These are phyloP conservation scores for Drosophila dunni DNA, from an alignment of 1,140 invertebrate species.

Conservation along the genomic window DNA sequence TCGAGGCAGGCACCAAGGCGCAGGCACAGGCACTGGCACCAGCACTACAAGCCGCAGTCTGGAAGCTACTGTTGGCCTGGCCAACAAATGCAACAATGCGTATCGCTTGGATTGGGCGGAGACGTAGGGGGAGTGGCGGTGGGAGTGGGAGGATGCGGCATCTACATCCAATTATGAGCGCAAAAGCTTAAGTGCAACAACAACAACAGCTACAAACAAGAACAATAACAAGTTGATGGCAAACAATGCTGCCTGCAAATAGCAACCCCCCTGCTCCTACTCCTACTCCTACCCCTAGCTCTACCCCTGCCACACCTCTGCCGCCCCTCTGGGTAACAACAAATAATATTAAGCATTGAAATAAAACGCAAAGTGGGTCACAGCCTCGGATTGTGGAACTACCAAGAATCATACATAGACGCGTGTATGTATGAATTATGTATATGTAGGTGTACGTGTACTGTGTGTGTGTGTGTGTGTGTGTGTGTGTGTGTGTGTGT, in stretches of 20 bases:
- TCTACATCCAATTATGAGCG: conserved; percentile 74
- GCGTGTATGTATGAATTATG: conserved; percentile 22
- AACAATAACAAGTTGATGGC: conserved; percentile 52
- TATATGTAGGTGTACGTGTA: not conserved
- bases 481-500: conserved; percentile 19
- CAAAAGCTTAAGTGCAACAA: conserved; percentile 70
- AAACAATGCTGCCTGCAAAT: conserved; percentile 63
- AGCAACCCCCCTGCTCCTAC: conserved; percentile 9
- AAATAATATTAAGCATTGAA: conserved; percentile 79
- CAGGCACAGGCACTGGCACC: no score
- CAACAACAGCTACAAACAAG: conserved; percentile 49
- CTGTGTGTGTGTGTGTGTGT: not conserved
- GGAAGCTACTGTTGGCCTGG: conserved; percentile 31
- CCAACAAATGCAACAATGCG: conserved; percentile 65
- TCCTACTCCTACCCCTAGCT: not conserved
- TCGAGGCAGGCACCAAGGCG: conserved; percentile 56
- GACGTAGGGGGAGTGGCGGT: not conserved
- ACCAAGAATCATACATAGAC: conserved; percentile 21
- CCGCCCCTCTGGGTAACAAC: conserved; percentile 32
- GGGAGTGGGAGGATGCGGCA: conserved; percentile 20
- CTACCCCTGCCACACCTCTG: not conserved
- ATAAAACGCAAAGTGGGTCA: conserved; percentile 76
- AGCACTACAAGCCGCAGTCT: conserved; percentile 32
- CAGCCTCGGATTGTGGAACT: conserved; percentile 59
- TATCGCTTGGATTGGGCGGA: conserved; percentile 19